Evolutionary conservation across 2,113 vertebrate genomes (phyloP), one percentile per base, ranked within the genome.

Genomic region (Sylvietta virens): DNA sequence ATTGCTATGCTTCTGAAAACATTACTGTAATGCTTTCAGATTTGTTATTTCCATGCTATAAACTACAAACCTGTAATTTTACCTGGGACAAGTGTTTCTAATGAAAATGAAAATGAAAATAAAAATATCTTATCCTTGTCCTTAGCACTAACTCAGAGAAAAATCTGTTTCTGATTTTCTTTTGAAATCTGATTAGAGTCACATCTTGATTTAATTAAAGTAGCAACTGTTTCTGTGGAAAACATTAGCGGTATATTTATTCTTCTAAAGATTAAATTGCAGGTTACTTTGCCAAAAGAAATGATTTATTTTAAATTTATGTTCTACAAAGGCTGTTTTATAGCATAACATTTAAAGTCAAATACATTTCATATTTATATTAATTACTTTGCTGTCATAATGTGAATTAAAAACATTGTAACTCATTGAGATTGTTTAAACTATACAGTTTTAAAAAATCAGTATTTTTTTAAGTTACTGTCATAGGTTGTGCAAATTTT

Each of bases 161-260:
- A 86, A 93, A 95, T 94, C 90, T 95, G 93, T 78, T 96, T 95
- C 90, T 94, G 58, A 92, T 96, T 96, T 92, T 92, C 74, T 93
- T 90, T 81, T 81, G 67, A 95, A 97, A 92, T 81, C 91, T 94
- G 93, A 95, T 97, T 97, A 95, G 78, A 95, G 74, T 39, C 90
- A 92, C 93, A 97, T 96, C 86, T 95, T 92, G 92, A 94, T 86
- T 94, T 91, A 95, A 97, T 97, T 95, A 95, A 86, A 61, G 83
- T 69, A 95, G 82, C 93, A 95, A 96, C 90, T 92, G 77, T 93
- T 94, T 91, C 93, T 95, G 80, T 95, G 95, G 90, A 96, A 94
- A 95, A 92, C 87, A 88, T 90, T 93, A 96, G 90, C 92, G 69
- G 79, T 74, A 37, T 83, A 90, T 89, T 89, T 95, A 91, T 95